Percentiles rank a stretch among this genome's conserved stretches.
Conservation (phyloP, 2,888 invertebrate genomes). For the Geophilus truncorum region DNA sequence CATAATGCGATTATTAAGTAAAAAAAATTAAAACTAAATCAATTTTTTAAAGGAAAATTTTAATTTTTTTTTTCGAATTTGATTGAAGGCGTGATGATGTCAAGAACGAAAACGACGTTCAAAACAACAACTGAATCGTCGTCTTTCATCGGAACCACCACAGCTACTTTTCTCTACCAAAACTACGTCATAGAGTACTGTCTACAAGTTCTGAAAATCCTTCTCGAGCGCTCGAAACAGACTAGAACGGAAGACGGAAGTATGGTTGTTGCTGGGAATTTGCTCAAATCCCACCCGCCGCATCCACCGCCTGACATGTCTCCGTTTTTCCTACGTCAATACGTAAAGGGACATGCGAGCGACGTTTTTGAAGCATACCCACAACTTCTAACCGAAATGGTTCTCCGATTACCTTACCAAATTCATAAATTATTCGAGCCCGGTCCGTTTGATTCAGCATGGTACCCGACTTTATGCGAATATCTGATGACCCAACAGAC, state of each 20-base stretch:
- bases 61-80: neutral
- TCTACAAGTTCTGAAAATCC: constrained; percentile 62
- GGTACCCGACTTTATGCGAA: constrained; percentile 73
- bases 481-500: constrained; percentile 62
- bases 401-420: constrained; percentile 87
- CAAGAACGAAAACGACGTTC: constrained; percentile 60
- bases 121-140: constrained; percentile 53
- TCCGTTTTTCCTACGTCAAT: constrained; percentile 75
- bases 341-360: constrained; percentile 82
- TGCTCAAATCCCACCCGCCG: constrained; percentile 75
- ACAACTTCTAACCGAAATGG: constrained; percentile 91
- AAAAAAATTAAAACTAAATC: constrained; percentile 48
- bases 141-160: constrained; percentile 62
- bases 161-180: constrained; percentile 64
- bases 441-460: constrained; percentile 36
- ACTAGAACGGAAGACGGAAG: constrained; percentile 41
- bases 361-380: constrained; percentile 94
- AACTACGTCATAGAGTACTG: constrained; percentile 69
- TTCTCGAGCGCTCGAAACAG: constrained; percentile 66
- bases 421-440: constrained; percentile 59
- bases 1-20: constrained; percentile 78
- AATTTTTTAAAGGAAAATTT: neutral
- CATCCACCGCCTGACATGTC: constrained; percentile 85
- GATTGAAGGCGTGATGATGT: constrained; percentile 65
- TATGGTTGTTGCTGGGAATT: constrained; percentile 41